Evolutionary conservation across 1,140 invertebrate species (phyloP), one percentile per base, ranked within the genome.

Genomic region (Zaprionus taronus): DNA sequence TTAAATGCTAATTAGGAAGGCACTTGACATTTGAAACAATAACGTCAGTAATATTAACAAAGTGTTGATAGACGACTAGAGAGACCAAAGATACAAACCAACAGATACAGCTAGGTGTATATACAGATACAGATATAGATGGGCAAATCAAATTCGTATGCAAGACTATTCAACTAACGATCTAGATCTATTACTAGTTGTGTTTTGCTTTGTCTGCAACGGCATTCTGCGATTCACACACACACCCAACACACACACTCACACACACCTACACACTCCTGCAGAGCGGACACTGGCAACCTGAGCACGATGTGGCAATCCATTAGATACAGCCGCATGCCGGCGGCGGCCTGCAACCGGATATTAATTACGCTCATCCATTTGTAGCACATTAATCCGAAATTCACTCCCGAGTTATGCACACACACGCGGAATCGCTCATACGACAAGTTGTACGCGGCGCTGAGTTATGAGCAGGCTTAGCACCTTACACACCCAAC

Each of bases 1-100:
- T 89, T 89, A 89, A 69, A 74, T 77, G 53, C 81, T 89, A 89
- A 75, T 81, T 66, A 81, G 84, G 79, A 89, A 89, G 84, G 84
- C 84, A 89, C 84, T 89, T 89, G 72, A 81, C 79, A 83, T 81
- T 81, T 75, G 17, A 85, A 86, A 86, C 66, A 49, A 83, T 61
- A 73, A 47, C 58, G 66, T 75, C 56, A 79, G 47, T 51, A 57
- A 76, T 56, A 56, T 70, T 58, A 76, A 75, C 72, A 65, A 70
- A 74, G 26, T 65, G 28, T 57, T 26, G 51, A 77, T 34, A 69
- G 15, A 65, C 58, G 38, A 77, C 31, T 47, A 60, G 14, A 63
- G 14, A 63, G 12, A 9, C 41, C 20, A 65, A 34, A 51, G 15
- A 38, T 49, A 73, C 22, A n/a, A n/a, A 47, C 36, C 15, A 49